A percentile compares a stretch with the other conserved stretches of the same genome.
Conservation (phyloP, 1,140 invertebrate genomes). For the Meloidogyne hapla region DNA sequence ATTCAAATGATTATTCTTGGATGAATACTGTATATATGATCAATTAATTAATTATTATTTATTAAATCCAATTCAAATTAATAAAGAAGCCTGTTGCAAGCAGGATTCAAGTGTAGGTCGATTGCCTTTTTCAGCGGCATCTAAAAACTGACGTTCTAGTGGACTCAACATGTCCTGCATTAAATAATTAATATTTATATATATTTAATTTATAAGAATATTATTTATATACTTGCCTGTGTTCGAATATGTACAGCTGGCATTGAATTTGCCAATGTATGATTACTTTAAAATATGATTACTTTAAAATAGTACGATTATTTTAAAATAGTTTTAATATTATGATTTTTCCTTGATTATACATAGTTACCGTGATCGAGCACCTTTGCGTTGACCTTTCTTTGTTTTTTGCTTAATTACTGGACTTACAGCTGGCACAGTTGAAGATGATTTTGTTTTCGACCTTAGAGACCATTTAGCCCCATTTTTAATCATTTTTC, state of each 20-base stretch:
- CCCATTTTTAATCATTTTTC: not conserved
- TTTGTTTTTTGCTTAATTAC: not conserved
- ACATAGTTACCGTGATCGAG: slow-evolving; percentile 7
- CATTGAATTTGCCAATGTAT: slow-evolving; percentile 36
- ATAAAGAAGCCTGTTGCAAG: slow-evolving; percentile 55
- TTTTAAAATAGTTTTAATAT: no score
- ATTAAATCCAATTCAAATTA: no score
- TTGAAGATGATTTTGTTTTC: not conserved
- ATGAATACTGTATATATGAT: no score
- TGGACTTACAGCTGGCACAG: not conserved
- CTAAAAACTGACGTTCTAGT: slow-evolving; percentile 65
- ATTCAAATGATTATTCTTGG: no score
- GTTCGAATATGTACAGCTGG: slow-evolving; percentile 34
- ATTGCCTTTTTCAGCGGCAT: slow-evolving; percentile 69
- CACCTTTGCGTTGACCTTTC: not conserved
- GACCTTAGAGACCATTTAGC: slow-evolving; percentile 16
- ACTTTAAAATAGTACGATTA: not conserved
- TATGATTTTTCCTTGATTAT: no score
- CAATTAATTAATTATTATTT: no score
- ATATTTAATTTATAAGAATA: not conserved
- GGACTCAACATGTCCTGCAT: slow-evolving; percentile 34
- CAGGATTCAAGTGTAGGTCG: slow-evolving; percentile 68
- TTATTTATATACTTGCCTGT: not conserved
- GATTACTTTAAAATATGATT: slow-evolving; percentile 6
- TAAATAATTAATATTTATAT: not conserved